These are phyloP conservation scores for Pardosa pseudoannulata DNA, from an alignment of 2,888 invertebrate genomes.

Conservation along the genomic window DNA sequence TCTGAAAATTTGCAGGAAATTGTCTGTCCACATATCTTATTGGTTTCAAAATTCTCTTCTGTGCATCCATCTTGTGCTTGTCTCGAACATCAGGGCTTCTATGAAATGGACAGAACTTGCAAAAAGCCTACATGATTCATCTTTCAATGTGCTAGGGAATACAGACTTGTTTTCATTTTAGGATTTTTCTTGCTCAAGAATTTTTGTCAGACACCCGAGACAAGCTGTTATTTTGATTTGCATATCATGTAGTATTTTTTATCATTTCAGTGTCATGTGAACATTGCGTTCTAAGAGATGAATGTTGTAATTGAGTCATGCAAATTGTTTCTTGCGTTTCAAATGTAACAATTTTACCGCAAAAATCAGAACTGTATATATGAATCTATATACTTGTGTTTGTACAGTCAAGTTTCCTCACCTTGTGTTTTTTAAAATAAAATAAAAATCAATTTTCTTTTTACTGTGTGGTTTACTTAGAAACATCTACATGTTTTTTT, in stretches of 20 bases:
- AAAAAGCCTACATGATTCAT: not conserved
- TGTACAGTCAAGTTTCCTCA: conserved; percentile 68
- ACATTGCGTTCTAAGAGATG: not conserved
- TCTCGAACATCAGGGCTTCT: not conserved
- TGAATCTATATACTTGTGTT: conserved; percentile 59
- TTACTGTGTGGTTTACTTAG: too few relatives aligned
- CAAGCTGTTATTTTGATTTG: conserved; percentile 7
- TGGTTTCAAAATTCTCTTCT: conserved; percentile 42
- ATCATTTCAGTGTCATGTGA: not conserved
- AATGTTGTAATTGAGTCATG: conserved; percentile 4
- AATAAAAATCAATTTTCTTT: conserved; percentile 44
- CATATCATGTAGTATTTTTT: conserved; percentile 7
- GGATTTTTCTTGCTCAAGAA: not conserved
- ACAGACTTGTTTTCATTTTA: not conserved
- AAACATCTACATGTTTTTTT: too few relatives aligned
- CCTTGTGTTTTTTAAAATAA: conserved; percentile 72
- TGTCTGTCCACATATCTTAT: conserved; percentile 69
- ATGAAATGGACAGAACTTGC: not conserved
- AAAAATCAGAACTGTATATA: not conserved
- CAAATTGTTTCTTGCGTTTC: not conserved
- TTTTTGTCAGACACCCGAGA: conserved; percentile 6
- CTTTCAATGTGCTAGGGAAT: conserved; percentile 5
- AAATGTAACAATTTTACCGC: not conserved
- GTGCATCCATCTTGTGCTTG: conserved; percentile 29
- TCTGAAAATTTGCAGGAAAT: conserved; percentile 42